phyloP scores from a whole-genome alignment of 92 coral and sea anemone species.

The Parazoanthus swiftii region DNA sequence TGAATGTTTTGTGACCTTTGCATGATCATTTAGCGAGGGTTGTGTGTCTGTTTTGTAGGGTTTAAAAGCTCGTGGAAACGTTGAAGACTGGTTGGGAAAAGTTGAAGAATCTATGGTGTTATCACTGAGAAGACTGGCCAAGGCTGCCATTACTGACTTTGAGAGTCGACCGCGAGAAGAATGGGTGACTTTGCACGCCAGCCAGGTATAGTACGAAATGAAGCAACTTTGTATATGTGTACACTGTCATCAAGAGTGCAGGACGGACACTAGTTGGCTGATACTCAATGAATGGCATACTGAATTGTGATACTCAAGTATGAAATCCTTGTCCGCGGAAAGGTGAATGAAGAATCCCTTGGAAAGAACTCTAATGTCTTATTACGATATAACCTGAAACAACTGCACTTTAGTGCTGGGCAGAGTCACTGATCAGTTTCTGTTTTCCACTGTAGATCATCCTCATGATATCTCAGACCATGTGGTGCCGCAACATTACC shows the following conservation, averaged over 20 bases:
- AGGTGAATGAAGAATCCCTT: background rate
- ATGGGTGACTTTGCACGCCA: conserved; percentile 94
- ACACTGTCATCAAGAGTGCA: too few species aligned
- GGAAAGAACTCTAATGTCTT: background rate
- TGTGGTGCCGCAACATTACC: conserved; percentile 98
- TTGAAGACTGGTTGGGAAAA: conserved; percentile 99
- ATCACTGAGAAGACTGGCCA: conserved; percentile 80
- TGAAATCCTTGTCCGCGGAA: too few species aligned
- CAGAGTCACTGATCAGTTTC: background rate
- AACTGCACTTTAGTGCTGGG: background rate
- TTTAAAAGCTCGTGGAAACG: conserved; percentile 96
- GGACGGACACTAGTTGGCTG: too few species aligned
- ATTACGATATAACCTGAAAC: too few species aligned
- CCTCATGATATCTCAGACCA: conserved; percentile 91
- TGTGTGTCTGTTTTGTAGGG: conserved; percentile 61
- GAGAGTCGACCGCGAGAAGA: conserved; percentile 91
- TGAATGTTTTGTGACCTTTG: background rate
- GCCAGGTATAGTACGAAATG: conserved; percentile 86
- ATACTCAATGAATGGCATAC: too few species aligned
- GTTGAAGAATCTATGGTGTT: conserved; percentile 98
- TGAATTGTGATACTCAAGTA: too few species aligned
- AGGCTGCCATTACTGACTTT: conserved; percentile 89
- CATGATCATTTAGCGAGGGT: background rate
- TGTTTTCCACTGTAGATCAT: conserved; percentile 62
- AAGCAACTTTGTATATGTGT: too few species aligned